Conservation (phyloP, 2,888 invertebrate genomes). For the Lordiphosa fenestrarum region DNA sequence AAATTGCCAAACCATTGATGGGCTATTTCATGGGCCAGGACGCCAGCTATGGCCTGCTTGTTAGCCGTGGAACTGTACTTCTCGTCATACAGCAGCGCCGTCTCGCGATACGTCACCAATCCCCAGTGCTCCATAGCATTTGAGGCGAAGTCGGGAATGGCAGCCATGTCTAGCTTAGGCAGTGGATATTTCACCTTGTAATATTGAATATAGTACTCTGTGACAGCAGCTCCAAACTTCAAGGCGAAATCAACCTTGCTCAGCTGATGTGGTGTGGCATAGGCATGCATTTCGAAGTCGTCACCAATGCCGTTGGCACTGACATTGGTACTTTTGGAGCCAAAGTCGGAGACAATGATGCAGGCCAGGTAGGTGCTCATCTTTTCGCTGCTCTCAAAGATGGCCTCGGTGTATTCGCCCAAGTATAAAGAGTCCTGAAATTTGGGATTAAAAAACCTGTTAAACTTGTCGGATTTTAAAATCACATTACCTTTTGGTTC, state of each 20-base stretch:
- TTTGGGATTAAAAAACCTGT: neutral
- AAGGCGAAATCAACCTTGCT: slow-evolving; percentile 88
- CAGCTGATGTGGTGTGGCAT: slow-evolving; percentile 87
- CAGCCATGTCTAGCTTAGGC: slow-evolving; percentile 86
- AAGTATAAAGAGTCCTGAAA: slow-evolving; percentile 36
- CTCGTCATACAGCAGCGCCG: slow-evolving; percentile 88
- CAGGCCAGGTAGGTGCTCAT: slow-evolving; percentile 97
- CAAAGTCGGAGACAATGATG: slow-evolving; percentile 94
- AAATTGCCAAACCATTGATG: slow-evolving; percentile 97
- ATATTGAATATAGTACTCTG: slow-evolving; percentile 90
- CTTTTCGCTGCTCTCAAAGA: slow-evolving; percentile 89
- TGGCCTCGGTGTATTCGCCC: slow-evolving; percentile 83
- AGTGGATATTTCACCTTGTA: slow-evolving; percentile 92
- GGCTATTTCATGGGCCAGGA: slow-evolving; percentile 94
- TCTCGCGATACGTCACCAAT: slow-evolving; percentile 94
- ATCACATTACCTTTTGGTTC: slow-evolving; percentile 34
- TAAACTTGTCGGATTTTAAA: too few species aligned
- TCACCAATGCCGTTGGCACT: slow-evolving; percentile 82
- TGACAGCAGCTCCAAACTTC: slow-evolving; percentile 86
- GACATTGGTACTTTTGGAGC: slow-evolving; percentile 81
- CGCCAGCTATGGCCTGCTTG: slow-evolving; percentile 88
- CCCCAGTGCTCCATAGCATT: slow-evolving; percentile 99
- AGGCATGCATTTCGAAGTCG: slow-evolving; percentile 85
- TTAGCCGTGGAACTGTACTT: slow-evolving; percentile 87
- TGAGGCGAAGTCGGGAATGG: slow-evolving; percentile 77